Conservation (phyloP, 2,797 vertebrate species). For the Cirrhinus molitorella region DNA sequence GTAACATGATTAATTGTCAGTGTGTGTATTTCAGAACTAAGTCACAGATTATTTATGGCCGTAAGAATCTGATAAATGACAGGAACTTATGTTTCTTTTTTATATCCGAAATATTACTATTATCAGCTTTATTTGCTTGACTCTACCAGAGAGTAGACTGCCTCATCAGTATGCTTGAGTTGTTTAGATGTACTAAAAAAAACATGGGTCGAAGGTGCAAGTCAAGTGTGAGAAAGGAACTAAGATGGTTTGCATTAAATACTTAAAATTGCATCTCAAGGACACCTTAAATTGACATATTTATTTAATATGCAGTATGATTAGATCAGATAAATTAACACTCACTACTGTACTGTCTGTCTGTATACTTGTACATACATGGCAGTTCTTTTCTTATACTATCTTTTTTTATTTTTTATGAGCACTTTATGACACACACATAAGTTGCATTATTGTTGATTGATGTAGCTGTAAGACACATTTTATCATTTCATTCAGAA, state of each 20-base stretch:
- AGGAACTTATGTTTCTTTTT: background rate
- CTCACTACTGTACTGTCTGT: no score
- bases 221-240: background rate
- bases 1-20: conserved; percentile 22
- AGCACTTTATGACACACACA: no score
- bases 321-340: background rate
- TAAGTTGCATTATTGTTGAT: no score
- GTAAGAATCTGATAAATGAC: background rate
- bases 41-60: background rate
- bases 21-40: background rate
- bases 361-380: no score
- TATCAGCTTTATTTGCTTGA: background rate
- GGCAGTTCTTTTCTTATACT: no score
- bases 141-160: background rate
- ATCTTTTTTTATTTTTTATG: no score
- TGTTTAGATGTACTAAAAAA: background rate
- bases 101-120: background rate
- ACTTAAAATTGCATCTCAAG: background rate
- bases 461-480: no score
- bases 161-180: background rate
- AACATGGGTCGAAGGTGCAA: background rate
- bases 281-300: background rate
- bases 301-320: background rate
- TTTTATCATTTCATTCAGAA: no score
- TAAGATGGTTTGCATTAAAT: conserved; percentile 4